Conservation (phyloP, 2,113 vertebrate species). For the Neodon shergylaensis region DNA sequence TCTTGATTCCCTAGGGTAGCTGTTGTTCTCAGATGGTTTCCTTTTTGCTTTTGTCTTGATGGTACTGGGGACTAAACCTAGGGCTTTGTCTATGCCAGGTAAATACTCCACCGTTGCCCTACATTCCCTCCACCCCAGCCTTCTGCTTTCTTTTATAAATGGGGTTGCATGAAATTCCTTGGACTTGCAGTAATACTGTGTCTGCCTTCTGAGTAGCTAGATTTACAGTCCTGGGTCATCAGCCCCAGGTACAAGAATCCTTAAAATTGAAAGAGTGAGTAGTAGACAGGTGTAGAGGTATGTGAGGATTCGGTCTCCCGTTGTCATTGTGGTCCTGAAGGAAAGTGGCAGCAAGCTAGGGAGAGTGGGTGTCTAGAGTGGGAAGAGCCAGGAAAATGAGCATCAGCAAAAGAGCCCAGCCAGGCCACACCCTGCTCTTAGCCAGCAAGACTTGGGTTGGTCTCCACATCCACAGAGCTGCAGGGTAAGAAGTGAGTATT, state of each 20-base stretch:
- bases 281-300: neutral
- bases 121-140: neutral
- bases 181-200: neutral
- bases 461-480: neutral
- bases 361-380: neutral
- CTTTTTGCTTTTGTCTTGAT: neutral
- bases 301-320: rapidly evolving
- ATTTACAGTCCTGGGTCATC: neutral
- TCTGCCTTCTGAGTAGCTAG: neutral
- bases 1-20: neutral
- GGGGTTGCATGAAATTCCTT: neutral
- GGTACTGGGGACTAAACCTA: neutral
- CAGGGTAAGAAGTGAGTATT: neutral
- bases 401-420: neutral
- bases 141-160: neutral
- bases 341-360: rapidly evolving
- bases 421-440: neutral
- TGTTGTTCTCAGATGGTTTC: neutral
- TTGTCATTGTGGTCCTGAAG: neutral
- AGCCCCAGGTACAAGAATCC: neutral
- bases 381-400: neutral
- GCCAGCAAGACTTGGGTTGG: neutral
- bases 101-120: rapidly evolving
- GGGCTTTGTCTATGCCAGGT: neutral
- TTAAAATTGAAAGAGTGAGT: neutral